A percentile compares a stretch with the other conserved stretches of the same genome.
Conservation (phyloP, 92 coral and sea anemone species). For the Montipora capitata region DNA sequence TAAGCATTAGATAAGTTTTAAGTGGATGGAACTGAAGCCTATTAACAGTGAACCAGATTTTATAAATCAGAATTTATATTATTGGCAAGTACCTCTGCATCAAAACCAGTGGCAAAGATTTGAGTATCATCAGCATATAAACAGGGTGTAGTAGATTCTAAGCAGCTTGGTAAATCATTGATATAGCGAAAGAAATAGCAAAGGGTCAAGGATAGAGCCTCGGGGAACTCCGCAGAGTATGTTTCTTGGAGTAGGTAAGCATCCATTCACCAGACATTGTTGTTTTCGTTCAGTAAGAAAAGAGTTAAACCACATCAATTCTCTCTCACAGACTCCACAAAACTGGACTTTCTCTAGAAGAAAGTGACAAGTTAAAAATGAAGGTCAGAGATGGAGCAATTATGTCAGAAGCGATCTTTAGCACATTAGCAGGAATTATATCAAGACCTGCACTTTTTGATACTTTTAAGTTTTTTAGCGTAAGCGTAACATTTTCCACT, state of each 20-base stretch:
- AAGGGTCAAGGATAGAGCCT: background rate
- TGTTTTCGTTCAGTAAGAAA: constrained; percentile 20
- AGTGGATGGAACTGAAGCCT: constrained; percentile 20
- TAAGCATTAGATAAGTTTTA: constrained; percentile 50
- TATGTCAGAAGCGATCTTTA: too few relatives aligned
- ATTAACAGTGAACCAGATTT: too few relatives aligned
- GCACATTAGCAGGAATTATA: too few relatives aligned
- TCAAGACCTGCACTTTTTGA: too few relatives aligned
- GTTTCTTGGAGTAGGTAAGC: background rate
- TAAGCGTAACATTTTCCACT: too few relatives aligned
- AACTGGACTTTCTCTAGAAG: constrained; percentile 36
- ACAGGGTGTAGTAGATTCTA: background rate
- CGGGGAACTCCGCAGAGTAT: background rate
- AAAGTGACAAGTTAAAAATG: too few relatives aligned
- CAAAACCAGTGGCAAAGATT: too few relatives aligned
- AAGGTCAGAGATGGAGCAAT: too few relatives aligned
- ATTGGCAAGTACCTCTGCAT: too few relatives aligned
- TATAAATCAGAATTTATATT: too few relatives aligned
- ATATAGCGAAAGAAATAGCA: background rate
- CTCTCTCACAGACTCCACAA: constrained; percentile 28
- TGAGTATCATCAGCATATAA: background rate
- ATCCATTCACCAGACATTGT: constrained; percentile 6
- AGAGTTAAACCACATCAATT: constrained; percentile 36
- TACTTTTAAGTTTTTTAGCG: too few relatives aligned
- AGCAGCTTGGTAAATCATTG: background rate